Evolutionary conservation across 1,140 invertebrate genomes (phyloP), one percentile per base, ranked within the genome.

Genomic region (Cydia splendana): DNA sequence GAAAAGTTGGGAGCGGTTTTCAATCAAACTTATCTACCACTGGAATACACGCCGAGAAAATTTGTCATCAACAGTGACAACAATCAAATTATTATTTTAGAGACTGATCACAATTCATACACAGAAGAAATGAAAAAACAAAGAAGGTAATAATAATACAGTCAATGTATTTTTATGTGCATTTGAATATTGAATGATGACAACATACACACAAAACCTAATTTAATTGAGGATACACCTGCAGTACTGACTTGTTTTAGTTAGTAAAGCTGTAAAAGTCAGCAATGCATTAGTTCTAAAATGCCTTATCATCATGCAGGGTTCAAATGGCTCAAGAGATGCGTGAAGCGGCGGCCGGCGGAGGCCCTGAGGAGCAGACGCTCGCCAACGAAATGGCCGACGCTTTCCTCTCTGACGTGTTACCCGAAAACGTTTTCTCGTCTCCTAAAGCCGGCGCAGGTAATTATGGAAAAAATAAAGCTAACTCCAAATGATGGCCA

Each of bases 1-100:
- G 99, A 99, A 92, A 99, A 99, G 92, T 93, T 99, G 0, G 99
- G 99, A 0, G 98, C 98, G 0, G 98, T 99, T 4, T 99, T 99
- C 87, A 99, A 99, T 94, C 98, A 99, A 92, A 95, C 97, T 24
- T 96, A 96, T 9, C 96, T 98, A 82, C 97, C 97, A 0, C 93
- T 99, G 34, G 98, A 99, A 81, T 99, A 98, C 85, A 99, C 99
- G 0, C 99, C 99, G 0, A 94, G 99, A 38, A 98, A 98, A 83
- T 99, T 99, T 92, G 96, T 98, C 0, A 97, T 99, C 71, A 98
- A 99, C 93, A 95, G 95, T 9, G 98, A 99, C 81, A 97, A 97
- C n/a, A 97, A 96, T n/a, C 96, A 98, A 87, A 94, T 99, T 48
- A 94, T 99, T 48, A 95, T 99, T 18, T 96, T 99, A 73, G 99